Conservation (phyloP, 2,888 invertebrate species). For the Machimus rusticus region DNA sequence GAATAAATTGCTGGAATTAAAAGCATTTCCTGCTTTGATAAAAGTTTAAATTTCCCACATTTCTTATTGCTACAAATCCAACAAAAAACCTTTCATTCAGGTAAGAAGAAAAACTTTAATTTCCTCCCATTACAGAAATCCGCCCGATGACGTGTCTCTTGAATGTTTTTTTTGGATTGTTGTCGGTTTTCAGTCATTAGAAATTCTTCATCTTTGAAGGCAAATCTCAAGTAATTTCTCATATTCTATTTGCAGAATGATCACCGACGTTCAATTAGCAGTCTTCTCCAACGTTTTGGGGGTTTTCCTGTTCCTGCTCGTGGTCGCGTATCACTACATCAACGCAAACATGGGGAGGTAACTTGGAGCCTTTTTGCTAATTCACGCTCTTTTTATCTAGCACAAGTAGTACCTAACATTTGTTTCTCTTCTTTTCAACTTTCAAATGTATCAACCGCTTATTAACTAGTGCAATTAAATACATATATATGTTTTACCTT, state of each 20-base stretch:
- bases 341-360: conserved; percentile 72
- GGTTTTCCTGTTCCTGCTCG: conserved; percentile 87
- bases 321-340: conserved; percentile 97
- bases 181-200: background rate
- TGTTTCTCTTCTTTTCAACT: background rate
- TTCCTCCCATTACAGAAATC: background rate
- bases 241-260: conserved; percentile 70
- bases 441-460: background rate
- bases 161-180: background rate
- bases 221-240: background rate
- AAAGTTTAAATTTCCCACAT: background rate
- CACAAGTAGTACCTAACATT: background rate
- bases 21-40: background rate
- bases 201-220: background rate
- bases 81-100: background rate
- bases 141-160: conserved; percentile 8
- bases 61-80: background rate
- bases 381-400: background rate
- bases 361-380: background rate
- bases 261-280: conserved; percentile 95
- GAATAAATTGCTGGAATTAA: background rate
- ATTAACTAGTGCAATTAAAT: background rate
- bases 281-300: conserved; percentile 95
- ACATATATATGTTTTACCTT: background rate
- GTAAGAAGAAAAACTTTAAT: background rate